Percentiles rank a stretch among this genome's conserved stretches.
Conservation (phyloP, 1,140 invertebrate genomes). For the Drosophila subobscura region DNA sequence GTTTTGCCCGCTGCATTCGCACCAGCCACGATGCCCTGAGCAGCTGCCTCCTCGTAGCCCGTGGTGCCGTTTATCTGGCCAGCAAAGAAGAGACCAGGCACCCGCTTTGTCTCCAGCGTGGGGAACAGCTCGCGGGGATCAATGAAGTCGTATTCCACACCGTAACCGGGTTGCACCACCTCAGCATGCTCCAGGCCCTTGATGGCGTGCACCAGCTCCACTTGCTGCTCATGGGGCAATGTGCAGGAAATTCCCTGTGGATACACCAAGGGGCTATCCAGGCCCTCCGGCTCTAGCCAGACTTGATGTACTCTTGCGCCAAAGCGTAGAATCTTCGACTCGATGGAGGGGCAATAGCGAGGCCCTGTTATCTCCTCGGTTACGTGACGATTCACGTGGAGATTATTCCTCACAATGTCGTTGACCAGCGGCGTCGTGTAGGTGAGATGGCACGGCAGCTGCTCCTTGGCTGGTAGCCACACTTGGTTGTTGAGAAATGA, state of each 20-base stretch:
- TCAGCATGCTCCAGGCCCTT: slow-evolving; percentile 91
- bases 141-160: slow-evolving; percentile 93
- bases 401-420: slow-evolving; percentile 90
- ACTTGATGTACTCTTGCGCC: slow-evolving; percentile 88
- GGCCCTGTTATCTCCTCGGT: slow-evolving; percentile 91
- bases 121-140: slow-evolving; percentile 93
- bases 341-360: slow-evolving; percentile 96
- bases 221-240: slow-evolving; percentile 92
- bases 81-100: slow-evolving; percentile 92
- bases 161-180: slow-evolving; percentile 88
- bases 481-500: slow-evolving; percentile 93
- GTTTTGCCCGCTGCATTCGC: slow-evolving; percentile 89
- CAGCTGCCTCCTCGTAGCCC: slow-evolving; percentile 97
- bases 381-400: slow-evolving; percentile 93
- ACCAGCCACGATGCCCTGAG: slow-evolving; percentile 95
- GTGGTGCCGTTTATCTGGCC: slow-evolving; percentile 98
- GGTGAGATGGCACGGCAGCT: slow-evolving; percentile 90
- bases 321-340: slow-evolving; percentile 94
- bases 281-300: slow-evolving; percentile 96
- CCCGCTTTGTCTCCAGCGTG: slow-evolving; percentile 91
- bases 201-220: slow-evolving; percentile 89
- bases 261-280: slow-evolving; percentile 92
- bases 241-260: slow-evolving; percentile 96
- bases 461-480: slow-evolving; percentile 88
- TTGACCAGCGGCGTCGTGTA: slow-evolving; percentile 88